A percentile compares a stretch with the other conserved stretches of the same genome.
These are phyloP conservation scores for Dolichoris vasculosae DNA, from an alignment of 1,140 invertebrate genomes.

Conservation along the genomic window DNA sequence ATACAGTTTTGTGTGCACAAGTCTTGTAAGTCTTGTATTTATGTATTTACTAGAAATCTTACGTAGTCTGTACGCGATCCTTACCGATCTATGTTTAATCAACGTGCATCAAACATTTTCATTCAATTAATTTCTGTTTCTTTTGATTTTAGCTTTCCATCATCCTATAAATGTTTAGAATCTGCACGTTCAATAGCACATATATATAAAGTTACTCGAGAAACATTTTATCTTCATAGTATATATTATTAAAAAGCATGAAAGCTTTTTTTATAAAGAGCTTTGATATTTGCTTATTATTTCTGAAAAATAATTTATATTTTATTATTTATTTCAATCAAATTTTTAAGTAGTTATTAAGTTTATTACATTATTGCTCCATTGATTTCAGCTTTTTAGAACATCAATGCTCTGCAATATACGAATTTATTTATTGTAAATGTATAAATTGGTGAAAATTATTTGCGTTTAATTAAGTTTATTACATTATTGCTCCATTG, in stretches of 20 bases:
- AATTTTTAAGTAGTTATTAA: conserved; percentile 33
- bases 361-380: conserved; percentile 33
- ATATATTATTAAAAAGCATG: conserved; percentile 30
- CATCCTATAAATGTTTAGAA: conserved; percentile 34
- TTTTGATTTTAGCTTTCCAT: conserved; percentile 2
- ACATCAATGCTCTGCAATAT: not conserved
- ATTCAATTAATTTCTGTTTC: conserved; percentile 19
- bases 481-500: conserved; percentile 40
- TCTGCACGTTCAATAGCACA: conserved; percentile 43
- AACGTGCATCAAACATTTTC: conserved; percentile 7
- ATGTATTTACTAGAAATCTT: conserved; percentile 48
- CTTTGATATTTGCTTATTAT: conserved; percentile 30
- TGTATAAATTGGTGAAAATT: conserved; percentile 22
- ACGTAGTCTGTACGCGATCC: conserved; percentile 26
- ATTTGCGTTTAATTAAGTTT: conserved; percentile 12
- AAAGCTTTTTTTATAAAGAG: conserved; percentile 32
- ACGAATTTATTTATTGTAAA: conserved; percentile 10
- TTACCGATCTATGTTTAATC: conserved; percentile 24
- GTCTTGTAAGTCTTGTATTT: conserved; percentile 73
- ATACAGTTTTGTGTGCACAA: conserved; percentile 76
- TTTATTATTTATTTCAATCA: not conserved
- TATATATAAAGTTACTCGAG: not conserved
- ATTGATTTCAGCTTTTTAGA: conserved; percentile 50
- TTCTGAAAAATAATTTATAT: conserved; percentile 28
- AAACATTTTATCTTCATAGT: conserved; percentile 3